Evolutionary conservation across 2,113 vertebrate species (phyloP).

Genomic region (Pelecanoides urinatrix): DNA sequence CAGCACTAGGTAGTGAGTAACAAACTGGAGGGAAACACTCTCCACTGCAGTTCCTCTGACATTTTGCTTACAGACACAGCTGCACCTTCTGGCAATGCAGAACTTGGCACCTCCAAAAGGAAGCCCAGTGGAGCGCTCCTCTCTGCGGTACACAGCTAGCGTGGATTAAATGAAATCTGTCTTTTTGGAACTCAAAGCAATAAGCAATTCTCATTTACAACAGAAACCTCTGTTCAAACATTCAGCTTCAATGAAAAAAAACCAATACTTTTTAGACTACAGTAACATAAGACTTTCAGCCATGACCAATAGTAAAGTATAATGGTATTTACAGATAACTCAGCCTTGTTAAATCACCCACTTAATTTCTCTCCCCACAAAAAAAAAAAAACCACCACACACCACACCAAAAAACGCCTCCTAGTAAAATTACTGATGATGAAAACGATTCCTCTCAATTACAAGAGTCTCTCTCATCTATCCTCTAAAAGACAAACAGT

Average conservation of each 20-base stretch:
- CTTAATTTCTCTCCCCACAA: background rate
- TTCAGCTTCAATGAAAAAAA: background rate
- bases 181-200: background rate
- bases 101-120: background rate
- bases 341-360: background rate
- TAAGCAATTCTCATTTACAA: background rate
- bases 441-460: background rate
- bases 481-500: background rate
- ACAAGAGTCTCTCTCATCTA: background rate
- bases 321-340: background rate
- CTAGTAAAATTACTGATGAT: background rate
- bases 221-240: background rate
- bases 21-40: background rate
- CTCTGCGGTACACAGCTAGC: background rate
- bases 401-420: background rate
- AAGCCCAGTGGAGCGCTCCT: background rate
- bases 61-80: background rate
- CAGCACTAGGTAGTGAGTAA: background rate
- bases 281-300: background rate
- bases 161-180: background rate
- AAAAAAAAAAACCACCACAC: background rate
- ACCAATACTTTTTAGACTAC: background rate
- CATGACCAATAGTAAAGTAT: background rate
- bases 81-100: background rate
- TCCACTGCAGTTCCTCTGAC: background rate